Evolutionary conservation across 2,113 vertebrate genomes (phyloP).

Genomic region (Tenrec ecaudatus): DNA sequence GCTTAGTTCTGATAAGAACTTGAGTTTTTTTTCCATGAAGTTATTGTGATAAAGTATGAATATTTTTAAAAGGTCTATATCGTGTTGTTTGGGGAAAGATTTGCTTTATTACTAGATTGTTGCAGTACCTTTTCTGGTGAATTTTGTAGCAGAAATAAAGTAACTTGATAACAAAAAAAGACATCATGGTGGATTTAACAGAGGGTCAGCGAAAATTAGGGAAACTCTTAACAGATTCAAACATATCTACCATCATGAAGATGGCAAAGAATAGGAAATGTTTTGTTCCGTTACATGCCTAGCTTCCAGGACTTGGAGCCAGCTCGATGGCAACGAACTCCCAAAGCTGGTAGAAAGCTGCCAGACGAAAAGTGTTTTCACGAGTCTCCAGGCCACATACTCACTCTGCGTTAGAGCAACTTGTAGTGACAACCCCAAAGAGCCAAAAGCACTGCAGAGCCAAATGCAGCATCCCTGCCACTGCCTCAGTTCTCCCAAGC

Average conservation of each 20-base stretch:
- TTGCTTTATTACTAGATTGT: slow-evolving; percentile 81
- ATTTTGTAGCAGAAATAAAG: slow-evolving; percentile 84
- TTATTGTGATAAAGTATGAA: slow-evolving; percentile 80
- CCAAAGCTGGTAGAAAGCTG: background rate
- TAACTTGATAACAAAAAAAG: slow-evolving; percentile 74
- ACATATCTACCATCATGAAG: background rate
- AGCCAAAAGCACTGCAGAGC: slow-evolving; percentile 24
- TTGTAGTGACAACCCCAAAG: slow-evolving; percentile 26
- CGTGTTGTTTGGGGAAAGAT: slow-evolving; percentile 79
- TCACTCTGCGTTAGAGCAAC: slow-evolving; percentile 35
- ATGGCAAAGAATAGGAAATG: background rate
- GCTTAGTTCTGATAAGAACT: slow-evolving; percentile 77
- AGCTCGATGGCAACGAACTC: background rate
- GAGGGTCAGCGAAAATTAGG: background rate
- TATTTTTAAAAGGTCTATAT: slow-evolving; percentile 79
- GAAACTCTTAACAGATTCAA: background rate
- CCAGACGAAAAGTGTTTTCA: background rate
- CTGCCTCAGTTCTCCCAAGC: slow-evolving; percentile 18
- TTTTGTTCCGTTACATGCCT: background rate
- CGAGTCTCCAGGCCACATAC: slow-evolving; percentile 1
- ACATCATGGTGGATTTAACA: background rate
- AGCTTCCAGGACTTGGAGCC: background rate
- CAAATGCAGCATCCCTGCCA: background rate
- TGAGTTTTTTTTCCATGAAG: slow-evolving; percentile 75
- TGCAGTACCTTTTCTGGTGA: slow-evolving; percentile 81